Conservation (phyloP, 2,888 invertebrate species). For the Deilephila elpenor region DNA sequence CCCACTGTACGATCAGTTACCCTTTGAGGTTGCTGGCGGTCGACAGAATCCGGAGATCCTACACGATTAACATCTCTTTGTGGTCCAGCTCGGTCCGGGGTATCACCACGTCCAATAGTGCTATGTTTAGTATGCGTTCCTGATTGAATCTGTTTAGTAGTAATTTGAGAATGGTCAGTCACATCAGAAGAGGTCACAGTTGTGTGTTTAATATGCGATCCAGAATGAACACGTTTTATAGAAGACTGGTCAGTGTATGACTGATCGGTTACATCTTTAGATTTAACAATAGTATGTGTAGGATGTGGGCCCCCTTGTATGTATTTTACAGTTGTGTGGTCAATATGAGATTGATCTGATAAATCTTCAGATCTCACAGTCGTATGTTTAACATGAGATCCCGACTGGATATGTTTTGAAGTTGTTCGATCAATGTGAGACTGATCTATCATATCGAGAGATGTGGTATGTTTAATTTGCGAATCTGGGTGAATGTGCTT, state of each 20-base stretch:
- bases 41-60: conserved; percentile 61
- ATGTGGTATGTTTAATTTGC: conserved; percentile 44
- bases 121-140: conserved; percentile 27
- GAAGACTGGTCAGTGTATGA: conserved; percentile 47
- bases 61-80: conserved; percentile 80
- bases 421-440: conserved; percentile 43
- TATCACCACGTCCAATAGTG: conserved; percentile 35
- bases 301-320: conserved; percentile 28
- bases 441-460: conserved; percentile 15
- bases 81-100: conserved; percentile 45
- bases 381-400: conserved; percentile 47
- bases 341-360: conserved; percentile 37
- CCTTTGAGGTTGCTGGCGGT: conserved; percentile 49
- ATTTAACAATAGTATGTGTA: conserved; percentile 45
- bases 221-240: conserved; percentile 55
- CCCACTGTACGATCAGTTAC: conserved; percentile 55
- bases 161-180: conserved; percentile 42
- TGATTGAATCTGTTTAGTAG: conserved; percentile 33
- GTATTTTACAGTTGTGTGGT: conserved; percentile 35
- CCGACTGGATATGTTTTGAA: conserved; percentile 53
- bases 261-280: conserved; percentile 8
- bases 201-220: conserved; percentile 53
- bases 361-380: conserved; percentile 29
- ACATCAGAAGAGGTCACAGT: conserved; percentile 50
- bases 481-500: conserved; percentile 18